A percentile compares a stretch with the other conserved stretches of the same genome.
These are phyloP conservation scores for Beris chalybata DNA, from an alignment of 2,888 invertebrate species.

Conservation along the genomic window DNA sequence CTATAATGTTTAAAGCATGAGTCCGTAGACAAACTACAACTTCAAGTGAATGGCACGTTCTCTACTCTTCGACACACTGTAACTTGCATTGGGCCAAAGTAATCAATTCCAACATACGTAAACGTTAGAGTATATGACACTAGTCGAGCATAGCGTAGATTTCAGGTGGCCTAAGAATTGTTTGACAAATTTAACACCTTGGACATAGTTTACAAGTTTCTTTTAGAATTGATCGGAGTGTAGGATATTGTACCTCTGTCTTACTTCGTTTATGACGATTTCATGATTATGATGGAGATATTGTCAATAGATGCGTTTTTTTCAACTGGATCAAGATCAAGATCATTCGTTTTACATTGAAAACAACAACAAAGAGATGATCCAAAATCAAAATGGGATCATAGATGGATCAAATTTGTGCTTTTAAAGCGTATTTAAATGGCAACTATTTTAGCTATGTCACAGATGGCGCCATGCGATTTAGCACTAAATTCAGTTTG, in stretches of 20 bases:
- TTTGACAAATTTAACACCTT: too few relatives aligned
- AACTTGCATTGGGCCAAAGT: conserved; percentile 14
- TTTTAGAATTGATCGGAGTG: not conserved
- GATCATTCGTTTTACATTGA: too few relatives aligned
- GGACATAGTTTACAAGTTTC: too few relatives aligned
- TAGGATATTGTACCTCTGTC: conserved; percentile 5
- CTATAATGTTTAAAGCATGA: too few relatives aligned
- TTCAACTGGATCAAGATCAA: too few relatives aligned
- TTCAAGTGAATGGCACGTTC: not conserved
- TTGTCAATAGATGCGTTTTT: too few relatives aligned
- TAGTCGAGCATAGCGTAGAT: conserved; percentile 9
- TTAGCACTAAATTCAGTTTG: too few relatives aligned
- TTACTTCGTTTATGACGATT: conserved; percentile 6
- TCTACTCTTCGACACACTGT: not conserved
- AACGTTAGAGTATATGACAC: conserved; percentile 8
- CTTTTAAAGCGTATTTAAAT: not conserved
- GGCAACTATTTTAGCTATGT: not conserved
- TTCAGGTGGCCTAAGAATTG: too few relatives aligned
- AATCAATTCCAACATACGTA: conserved; percentile 12
- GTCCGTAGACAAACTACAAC: too few relatives aligned
- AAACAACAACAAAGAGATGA: too few relatives aligned
- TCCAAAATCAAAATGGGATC: too few relatives aligned
- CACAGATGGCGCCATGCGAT: too few relatives aligned
- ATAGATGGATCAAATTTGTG: not conserved
- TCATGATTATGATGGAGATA: conserved; percentile 1